These are phyloP conservation scores for Oreochromis tanganicae DNA, from an alignment of 2,113 vertebrate species.

Conservation along the genomic window DNA sequence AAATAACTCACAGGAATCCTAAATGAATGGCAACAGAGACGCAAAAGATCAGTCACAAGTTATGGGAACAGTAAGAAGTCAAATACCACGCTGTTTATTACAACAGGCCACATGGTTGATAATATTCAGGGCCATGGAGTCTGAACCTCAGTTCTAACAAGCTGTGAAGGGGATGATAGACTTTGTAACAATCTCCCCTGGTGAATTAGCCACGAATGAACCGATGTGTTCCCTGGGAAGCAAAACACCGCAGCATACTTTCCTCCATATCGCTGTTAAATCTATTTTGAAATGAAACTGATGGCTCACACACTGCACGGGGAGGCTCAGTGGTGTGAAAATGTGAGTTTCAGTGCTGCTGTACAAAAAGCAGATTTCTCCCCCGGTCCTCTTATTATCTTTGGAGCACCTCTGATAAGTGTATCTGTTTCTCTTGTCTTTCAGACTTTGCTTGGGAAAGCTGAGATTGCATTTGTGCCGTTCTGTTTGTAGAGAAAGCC, in stretches of 20 bases:
- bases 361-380: conserved; percentile 30
- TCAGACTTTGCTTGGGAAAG: conserved; percentile 46
- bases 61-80: background rate
- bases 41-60: background rate
- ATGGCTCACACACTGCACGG: conserved; percentile 3
- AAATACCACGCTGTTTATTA: background rate
- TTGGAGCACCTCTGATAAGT: conserved; percentile 29
- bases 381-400: conserved; percentile 40
- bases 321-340: background rate
- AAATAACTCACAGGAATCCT: background rate
- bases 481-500: conserved; percentile 27
- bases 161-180: background rate
- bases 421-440: conserved; percentile 1
- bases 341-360: conserved; percentile 32
- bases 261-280: background rate
- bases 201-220: background rate
- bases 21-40: background rate
- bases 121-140: background rate
- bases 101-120: background rate
- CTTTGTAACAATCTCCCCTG: background rate
- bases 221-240: background rate
- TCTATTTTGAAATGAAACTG: conserved; percentile 21
- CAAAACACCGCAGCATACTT: background rate
- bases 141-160: background rate
- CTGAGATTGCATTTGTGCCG: conserved; percentile 27